Percentiles rank a stretch among this genome's conserved stretches.
phyloP scores from a whole-genome alignment of 2,888 invertebrate species.

The Geotrupes spiniger region DNA sequence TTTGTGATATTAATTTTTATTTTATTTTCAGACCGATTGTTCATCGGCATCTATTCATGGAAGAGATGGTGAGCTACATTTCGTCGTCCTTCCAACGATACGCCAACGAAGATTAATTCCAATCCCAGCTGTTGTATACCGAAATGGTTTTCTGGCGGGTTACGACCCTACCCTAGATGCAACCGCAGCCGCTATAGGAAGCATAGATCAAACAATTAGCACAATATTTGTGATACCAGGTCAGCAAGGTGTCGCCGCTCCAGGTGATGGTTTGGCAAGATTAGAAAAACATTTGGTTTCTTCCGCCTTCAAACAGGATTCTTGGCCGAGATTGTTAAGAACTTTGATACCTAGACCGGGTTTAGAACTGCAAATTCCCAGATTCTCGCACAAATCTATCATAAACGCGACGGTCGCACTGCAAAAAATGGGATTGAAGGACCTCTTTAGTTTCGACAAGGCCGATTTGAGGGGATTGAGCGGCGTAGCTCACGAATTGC shows the following conservation, averaged over 20 bases:
- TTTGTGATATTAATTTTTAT: background rate
- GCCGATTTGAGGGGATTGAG: slow-evolving; percentile 83
- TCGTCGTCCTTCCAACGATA: slow-evolving; percentile 76
- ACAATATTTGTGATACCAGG: slow-evolving; percentile 83
- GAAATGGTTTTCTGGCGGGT: slow-evolving; percentile 74
- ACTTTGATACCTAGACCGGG: slow-evolving; percentile 73
- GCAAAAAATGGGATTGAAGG: slow-evolving; percentile 77
- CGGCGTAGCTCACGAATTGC: slow-evolving; percentile 74
- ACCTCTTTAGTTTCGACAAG: slow-evolving; percentile 70
- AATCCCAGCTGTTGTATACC: slow-evolving; percentile 79
- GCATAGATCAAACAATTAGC: slow-evolving; percentile 67
- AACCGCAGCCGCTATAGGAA: slow-evolving; percentile 76
- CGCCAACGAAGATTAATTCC: slow-evolving; percentile 77
- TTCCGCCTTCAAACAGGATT: slow-evolving; percentile 63
- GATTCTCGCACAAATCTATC: slow-evolving; percentile 79
- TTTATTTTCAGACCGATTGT: slow-evolving; percentile 71
- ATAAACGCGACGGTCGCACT: slow-evolving; percentile 78
- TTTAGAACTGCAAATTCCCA: slow-evolving; percentile 78
- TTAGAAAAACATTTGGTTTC: slow-evolving; percentile 70
- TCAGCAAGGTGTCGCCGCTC: slow-evolving; percentile 76
- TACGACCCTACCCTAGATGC: slow-evolving; percentile 83
- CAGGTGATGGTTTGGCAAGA: slow-evolving; percentile 73
- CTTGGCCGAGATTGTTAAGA: slow-evolving; percentile 72
- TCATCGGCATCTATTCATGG: slow-evolving; percentile 69
- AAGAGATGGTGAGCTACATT: slow-evolving; percentile 82